phyloP scores from a whole-genome alignment of 23 tunicate species.

The Oikopleura dioica region DNA sequence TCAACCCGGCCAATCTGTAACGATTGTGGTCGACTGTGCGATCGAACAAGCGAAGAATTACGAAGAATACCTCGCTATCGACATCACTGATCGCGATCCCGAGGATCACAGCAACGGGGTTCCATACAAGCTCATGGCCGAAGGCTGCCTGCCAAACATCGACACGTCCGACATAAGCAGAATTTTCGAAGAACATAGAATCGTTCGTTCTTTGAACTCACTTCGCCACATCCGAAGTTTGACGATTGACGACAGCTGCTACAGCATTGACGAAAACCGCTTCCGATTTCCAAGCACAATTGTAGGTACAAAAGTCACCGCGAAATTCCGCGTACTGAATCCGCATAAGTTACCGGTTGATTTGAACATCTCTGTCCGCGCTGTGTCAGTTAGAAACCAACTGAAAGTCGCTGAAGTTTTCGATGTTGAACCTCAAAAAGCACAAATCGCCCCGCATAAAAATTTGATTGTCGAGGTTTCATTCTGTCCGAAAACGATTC shows the following conservation, averaged over 20 bases:
- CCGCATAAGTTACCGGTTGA: conserved; percentile 48
- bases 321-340: conserved; percentile 58
- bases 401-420: conserved; percentile 59
- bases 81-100: conserved; percentile 76
- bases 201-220: neutral
- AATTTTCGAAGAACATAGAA: conserved; percentile 77
- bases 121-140: conserved; percentile 60
- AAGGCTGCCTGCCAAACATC: conserved; percentile 89
- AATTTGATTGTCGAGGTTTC: conserved; percentile 38
- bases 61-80: conserved; percentile 73
- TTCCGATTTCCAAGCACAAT: conserved; percentile 61
- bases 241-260: conserved; percentile 10
- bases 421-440: conserved; percentile 42
- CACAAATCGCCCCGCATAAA: conserved; percentile 70
- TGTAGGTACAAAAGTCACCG: conserved; percentile 45
- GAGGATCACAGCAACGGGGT: conserved; percentile 32
- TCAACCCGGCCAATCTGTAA: conserved; percentile 36
- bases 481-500: conserved; percentile 67
- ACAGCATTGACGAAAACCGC: conserved; percentile 47
- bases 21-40: conserved; percentile 49
- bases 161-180: conserved; percentile 27
- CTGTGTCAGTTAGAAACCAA: conserved; percentile 43
- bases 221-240: neutral
- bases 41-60: conserved; percentile 45
- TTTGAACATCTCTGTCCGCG: conserved; percentile 31